Percentiles rank a stretch among this genome's conserved stretches.
Conservation (phyloP, 1,140 invertebrate species). For the Macrosteles quadrilineatus region DNA sequence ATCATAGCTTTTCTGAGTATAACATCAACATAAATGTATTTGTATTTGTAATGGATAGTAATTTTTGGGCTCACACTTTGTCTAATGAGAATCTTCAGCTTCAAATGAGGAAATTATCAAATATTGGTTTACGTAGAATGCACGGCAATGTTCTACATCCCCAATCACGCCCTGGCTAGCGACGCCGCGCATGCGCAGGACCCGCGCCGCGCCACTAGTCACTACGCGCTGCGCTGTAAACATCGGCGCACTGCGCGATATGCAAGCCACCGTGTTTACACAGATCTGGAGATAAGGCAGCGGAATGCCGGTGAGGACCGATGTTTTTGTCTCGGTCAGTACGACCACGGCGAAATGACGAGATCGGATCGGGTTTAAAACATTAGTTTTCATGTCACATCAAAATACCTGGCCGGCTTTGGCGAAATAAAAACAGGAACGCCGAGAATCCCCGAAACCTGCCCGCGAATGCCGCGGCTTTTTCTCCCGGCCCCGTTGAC, state of each 20-base stretch:
- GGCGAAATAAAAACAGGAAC: constrained; percentile 26
- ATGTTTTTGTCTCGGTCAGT: constrained; percentile 26
- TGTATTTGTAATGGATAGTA: too few relatives aligned
- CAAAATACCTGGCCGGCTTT: constrained; percentile 29
- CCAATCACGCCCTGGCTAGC: too few relatives aligned
- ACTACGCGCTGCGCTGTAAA: not conserved
- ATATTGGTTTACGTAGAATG: too few relatives aligned
- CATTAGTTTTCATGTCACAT: constrained; percentile 30
- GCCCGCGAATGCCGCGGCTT: constrained; percentile 18
- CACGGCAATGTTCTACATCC: too few relatives aligned
- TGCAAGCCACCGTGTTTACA: constrained; percentile 12
- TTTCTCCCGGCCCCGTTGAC: constrained; percentile 23
- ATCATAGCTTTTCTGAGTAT: too few relatives aligned
- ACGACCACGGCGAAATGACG: constrained; percentile 22
- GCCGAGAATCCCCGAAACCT: constrained; percentile 17
- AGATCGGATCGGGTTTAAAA: constrained; percentile 23
- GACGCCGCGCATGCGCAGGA: too few relatives aligned
- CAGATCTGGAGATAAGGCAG: constrained; percentile 18
- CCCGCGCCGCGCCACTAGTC: not conserved
- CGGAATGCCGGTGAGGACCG: not conserved
- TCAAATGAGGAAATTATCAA: too few relatives aligned
- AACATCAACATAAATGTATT: too few relatives aligned
- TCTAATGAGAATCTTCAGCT: too few relatives aligned
- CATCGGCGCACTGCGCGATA: too few relatives aligned
- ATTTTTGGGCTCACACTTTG: too few relatives aligned